A percentile compares a stretch with the other conserved stretches of the same genome.
Conservation (phyloP, 1,140 invertebrate genomes). For the Leptinotarsa defecta region DNA sequence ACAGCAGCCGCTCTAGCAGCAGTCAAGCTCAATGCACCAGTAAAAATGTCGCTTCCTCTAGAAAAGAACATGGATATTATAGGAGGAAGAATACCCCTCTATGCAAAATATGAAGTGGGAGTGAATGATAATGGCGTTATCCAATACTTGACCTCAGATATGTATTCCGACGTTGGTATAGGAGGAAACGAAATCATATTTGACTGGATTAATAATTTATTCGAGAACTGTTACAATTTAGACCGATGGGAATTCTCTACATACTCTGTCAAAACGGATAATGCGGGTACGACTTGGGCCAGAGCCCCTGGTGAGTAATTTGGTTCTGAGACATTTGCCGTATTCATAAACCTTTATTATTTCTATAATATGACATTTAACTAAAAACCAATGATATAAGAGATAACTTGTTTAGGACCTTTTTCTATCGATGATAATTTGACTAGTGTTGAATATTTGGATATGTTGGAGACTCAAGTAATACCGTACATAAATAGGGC, state of each 20-base stretch:
- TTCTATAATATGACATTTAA: no score
- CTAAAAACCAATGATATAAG: no score
- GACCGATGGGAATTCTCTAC: slow-evolving; percentile 32
- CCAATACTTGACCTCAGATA: slow-evolving; percentile 64
- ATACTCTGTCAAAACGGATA: slow-evolving; percentile 36
- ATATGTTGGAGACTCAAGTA: no score
- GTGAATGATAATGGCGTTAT: slow-evolving; percentile 70
- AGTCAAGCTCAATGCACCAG: slow-evolving; percentile 62
- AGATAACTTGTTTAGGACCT: no score
- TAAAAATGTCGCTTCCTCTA: slow-evolving; percentile 64
- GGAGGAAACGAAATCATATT: slow-evolving; percentile 36
- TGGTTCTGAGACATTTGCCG: neutral
- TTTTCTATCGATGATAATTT: no score
- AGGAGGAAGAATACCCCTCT: slow-evolving; percentile 63
- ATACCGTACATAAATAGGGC: no score
- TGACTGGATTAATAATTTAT: slow-evolving; percentile 12
- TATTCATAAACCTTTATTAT: no score
- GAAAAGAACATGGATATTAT: slow-evolving; percentile 67
- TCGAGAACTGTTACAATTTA: slow-evolving; percentile 32
- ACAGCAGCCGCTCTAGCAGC: slow-evolving; percentile 64
- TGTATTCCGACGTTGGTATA: slow-evolving; percentile 34
- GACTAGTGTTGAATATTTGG: no score
- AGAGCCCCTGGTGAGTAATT: slow-evolving; percentile 39
- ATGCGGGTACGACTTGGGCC: slow-evolving; percentile 27
- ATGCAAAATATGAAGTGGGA: slow-evolving; percentile 70